Evolutionary conservation across 2,888 invertebrate genomes (phyloP).

Genomic region (Minunthozetes semirufus): DNA sequence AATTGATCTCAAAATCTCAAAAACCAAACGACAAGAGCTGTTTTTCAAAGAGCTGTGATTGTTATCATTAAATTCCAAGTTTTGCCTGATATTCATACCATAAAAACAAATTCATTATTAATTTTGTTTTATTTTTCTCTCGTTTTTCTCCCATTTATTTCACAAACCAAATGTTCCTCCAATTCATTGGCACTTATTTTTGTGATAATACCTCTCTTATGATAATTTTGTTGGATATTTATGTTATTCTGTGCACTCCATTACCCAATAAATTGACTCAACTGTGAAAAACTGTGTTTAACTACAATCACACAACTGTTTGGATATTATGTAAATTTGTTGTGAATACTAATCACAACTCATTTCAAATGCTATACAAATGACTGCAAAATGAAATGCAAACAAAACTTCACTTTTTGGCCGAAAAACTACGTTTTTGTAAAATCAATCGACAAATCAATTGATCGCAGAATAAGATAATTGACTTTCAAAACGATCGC

Average conservation of each 20-base stretch:
- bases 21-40: no score
- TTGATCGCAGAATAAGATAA: conserved; percentile 24
- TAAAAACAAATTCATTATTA: neutral
- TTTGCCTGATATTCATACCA: no score
- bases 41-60: no score
- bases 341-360: neutral
- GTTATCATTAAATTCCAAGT: no score
- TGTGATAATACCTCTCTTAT: neutral
- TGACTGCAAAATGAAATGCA: neutral
- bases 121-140: neutral
- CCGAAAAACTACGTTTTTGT: neutral
- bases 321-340: neutral
- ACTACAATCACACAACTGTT: neutral
- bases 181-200: neutral
- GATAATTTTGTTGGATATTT: neutral
- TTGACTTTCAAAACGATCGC: conserved; percentile 57
- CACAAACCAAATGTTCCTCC: neutral
- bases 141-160: neutral
- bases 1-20: no score
- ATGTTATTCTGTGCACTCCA: neutral
- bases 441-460: neutral
- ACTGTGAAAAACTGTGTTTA: neutral
- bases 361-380: neutral
- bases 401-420: neutral
- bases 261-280: neutral